Evolutionary conservation across 2,888 invertebrate species (phyloP).

Genomic region (Cordilura impudica): DNA sequence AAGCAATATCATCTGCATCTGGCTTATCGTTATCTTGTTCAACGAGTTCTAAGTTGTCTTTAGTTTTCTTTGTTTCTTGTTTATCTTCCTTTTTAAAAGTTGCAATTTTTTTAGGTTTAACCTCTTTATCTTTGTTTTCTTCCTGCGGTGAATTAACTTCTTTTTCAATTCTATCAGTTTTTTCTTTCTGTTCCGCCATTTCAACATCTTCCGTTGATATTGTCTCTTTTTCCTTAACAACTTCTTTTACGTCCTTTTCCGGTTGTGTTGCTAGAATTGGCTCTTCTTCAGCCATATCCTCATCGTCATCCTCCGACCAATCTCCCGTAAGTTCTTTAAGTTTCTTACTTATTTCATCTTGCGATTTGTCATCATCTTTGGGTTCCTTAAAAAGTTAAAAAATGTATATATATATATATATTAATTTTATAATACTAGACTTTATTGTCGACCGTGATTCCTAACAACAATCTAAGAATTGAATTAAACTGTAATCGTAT

Average conservation of each 20-base stretch:
- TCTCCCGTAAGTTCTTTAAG: conserved; percentile 76
- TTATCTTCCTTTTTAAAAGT: conserved; percentile 75
- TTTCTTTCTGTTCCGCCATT: neutral
- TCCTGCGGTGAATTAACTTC: conserved; percentile 71
- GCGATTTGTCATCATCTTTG: conserved; percentile 53
- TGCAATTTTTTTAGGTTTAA: conserved; percentile 27
- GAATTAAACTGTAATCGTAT: no score
- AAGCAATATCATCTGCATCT: conserved; percentile 71
- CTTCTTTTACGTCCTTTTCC: conserved; percentile 8
- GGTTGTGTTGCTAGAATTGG: conserved; percentile 10
- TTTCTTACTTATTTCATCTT: conserved; percentile 75
- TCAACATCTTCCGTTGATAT: neutral
- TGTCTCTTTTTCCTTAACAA: conserved; percentile 22
- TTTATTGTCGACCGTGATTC: no score
- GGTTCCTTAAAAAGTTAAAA: conserved; percentile 42
- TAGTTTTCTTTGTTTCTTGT: conserved; percentile 3
- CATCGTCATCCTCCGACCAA: conserved; percentile 77
- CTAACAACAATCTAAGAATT: no score
- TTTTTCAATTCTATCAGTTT: conserved; percentile 64
- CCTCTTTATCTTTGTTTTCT: conserved; percentile 18
- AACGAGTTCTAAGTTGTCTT: neutral
- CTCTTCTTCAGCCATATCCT: conserved; percentile 61
- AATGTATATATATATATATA: no score
- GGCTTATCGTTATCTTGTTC: conserved; percentile 39
- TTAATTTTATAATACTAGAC: no score